Base-by-base conservation (phyloP, 2,113 vertebrate genomes). In the Vidua chalybeata region DNA sequence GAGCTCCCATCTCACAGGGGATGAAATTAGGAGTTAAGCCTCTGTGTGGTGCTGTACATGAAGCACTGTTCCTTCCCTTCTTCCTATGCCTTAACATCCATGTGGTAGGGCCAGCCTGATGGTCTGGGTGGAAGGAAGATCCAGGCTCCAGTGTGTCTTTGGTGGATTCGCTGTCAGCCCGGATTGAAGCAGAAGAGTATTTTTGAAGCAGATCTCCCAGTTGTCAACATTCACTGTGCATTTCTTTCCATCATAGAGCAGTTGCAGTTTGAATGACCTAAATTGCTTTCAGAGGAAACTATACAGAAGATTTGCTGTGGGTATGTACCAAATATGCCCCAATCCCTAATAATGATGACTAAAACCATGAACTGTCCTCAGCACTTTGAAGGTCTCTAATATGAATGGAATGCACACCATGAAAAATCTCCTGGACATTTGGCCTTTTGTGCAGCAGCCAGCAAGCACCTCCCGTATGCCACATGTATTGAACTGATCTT, bases 331-430 rank as follows among this genome's bases (percentile, higher is more conserved):
- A 72, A 37, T 51, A 35, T 26, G 31, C 19, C 43, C 26, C 17
- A 54, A 5, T 72, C 39, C 22, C 15, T 72, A 15, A 28, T 41
- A 49, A 62, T 26, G 66, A 61, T 21, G 31, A n/a, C 31, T 63
- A 75, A 69, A 85, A 26, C 21, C 23, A 45, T 45, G 7, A 52
- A 20, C 67, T 85, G 15, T 51, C 28, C 52, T 68, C 58, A 72
- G 39, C 39, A 75, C 35, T 8, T 8, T 17, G 39, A 75, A 23
- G 22, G 55, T 75, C 71, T 56, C 52, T 49, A 63, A 26, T 15
- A 13, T 54, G 56, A 71, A 49, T 35, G 0, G 0, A 77, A 45
- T 8, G 18, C 28, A 58, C 13, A 22, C 11, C 4, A 48, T 6
- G 4, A 46, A 56, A 72, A 74, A 28, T 11, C n/a, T 78, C 6